These are phyloP conservation scores for Geothlypis trichas DNA, from an alignment of 2,113 vertebrate genomes.

Conservation along the genomic window DNA sequence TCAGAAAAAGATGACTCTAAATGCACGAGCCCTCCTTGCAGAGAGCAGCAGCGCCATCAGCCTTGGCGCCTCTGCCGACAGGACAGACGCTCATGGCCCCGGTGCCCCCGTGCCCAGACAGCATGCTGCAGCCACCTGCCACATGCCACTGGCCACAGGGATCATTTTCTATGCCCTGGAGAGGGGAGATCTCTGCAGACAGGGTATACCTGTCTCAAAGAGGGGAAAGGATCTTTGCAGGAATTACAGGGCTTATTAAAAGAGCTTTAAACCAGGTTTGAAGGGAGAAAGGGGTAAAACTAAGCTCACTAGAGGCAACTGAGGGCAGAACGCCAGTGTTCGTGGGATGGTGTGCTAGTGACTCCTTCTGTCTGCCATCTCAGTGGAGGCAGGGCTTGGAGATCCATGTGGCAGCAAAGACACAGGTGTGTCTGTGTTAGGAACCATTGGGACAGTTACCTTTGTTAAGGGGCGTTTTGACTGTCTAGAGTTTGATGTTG, in stretches of 20 bases:
- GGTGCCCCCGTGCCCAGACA: not conserved
- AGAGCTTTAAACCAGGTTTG: not conserved
- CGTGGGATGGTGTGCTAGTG: not conserved
- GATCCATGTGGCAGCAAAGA: not conserved
- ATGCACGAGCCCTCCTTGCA: not conserved
- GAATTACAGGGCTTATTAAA: not conserved
- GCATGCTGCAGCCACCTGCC: not conserved
- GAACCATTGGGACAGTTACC: not conserved
- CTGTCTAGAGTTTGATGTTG: not conserved
- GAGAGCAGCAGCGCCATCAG: not conserved
- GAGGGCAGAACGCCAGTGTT: not conserved
- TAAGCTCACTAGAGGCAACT: not conserved
- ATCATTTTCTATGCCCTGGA: not conserved
- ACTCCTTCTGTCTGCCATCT: not conserved
- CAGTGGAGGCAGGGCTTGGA: not conserved
- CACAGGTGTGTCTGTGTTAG: fast-evolving
- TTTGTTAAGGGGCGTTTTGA: not conserved
- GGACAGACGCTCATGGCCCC: not conserved
- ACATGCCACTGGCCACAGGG: not conserved
- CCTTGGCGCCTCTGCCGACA: not conserved
- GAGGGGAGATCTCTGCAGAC: not conserved
- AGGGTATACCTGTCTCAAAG: not conserved
- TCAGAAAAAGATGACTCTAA: not conserved
- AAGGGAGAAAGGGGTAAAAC: not conserved
- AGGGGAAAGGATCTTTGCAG: not conserved